Base-by-base conservation (phyloP, 2,888 invertebrate genomes). In the Drosophila percnosoma region DNA sequence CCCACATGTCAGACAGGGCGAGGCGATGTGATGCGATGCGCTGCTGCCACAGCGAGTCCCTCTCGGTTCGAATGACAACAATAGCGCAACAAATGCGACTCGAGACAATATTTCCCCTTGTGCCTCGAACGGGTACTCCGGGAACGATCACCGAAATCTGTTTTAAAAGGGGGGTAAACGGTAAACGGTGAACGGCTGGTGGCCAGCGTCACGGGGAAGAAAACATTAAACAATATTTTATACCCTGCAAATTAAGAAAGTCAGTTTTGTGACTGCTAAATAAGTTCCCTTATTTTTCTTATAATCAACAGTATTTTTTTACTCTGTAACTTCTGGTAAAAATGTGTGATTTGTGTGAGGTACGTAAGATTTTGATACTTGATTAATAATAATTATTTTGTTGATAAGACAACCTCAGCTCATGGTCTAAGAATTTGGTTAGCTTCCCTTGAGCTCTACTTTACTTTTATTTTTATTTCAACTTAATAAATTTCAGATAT, bases 91-190 rank as follows among this genome's bases (percentile, higher is more conserved):
- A 82, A 87, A 85, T 77, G 77, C 60, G 73, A 77, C 68, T 77
- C 74, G 77, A 78, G 89, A 91, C 87, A 87, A 85, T 87, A 90
- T 90, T 90, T 89, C 84, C 83, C 91, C 90, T 92, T 91, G 92
- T 91, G 27, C 13, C 64, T 74, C 49, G 48, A 68, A 75, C 73
- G 81, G 71, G 36, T 60, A 69, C 42, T 66, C 42, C 67, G 42
- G 45, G 36, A 45, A 42, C 38, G 31, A 42, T 54, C 24, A 36
- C 31, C 33, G 8, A 49, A 40, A 54, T 27, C 63, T 24, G 63
- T 58, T 62, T 34, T 15, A 42, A 54, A 59, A 64, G 69, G 83
- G 75, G 68, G 66, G 57, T 60, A 36, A 29, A 33, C 67, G 60
- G 55, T 55, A n/a, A n/a, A 38, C 55, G 38, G 6, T 6, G 21